A percentile compares a stretch with the other conserved stretches of the same genome.
Evolutionary conservation across 2,113 vertebrate genomes (phyloP).

Genomic region (Amblyornis subalaris): DNA sequence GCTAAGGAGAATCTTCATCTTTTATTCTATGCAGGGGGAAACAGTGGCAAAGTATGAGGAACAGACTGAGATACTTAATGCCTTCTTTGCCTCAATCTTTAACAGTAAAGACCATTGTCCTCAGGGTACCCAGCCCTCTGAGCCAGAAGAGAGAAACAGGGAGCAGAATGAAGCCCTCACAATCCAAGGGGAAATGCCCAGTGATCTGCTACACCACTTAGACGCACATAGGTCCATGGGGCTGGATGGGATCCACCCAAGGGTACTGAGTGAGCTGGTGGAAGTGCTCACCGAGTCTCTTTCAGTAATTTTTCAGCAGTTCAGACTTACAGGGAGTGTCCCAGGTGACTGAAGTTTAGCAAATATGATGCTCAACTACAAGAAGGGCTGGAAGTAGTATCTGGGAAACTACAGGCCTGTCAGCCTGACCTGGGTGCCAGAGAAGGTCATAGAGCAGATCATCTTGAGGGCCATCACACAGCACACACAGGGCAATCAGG

Average conservation of each 20-base stretch:
- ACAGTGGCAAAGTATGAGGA: background rate
- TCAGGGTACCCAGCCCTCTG: background rate
- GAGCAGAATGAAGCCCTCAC: background rate
- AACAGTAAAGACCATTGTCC: background rate
- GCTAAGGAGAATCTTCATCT: background rate
- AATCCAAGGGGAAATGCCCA: background rate
- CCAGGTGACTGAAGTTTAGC: background rate
- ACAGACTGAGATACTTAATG: background rate
- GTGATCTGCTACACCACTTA: background rate
- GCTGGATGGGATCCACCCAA: background rate
- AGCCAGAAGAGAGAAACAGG: background rate
- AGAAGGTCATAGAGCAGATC: background rate
- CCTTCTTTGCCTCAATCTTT: background rate
- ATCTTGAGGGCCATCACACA: background rate
- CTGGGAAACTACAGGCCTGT: too few species aligned
- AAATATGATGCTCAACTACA: background rate
- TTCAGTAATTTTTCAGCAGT: background rate
- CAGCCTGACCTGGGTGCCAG: background rate
- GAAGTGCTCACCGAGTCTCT: accelerated
- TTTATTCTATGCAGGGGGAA: background rate
- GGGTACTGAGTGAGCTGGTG: background rate
- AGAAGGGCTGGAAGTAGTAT: background rate
- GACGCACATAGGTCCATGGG: background rate
- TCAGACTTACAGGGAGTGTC: background rate
- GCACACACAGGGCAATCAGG: background rate